These are phyloP conservation scores for Drosophila paulistorum DNA, from an alignment of 1,140 invertebrate species.

Conservation along the genomic window DNA sequence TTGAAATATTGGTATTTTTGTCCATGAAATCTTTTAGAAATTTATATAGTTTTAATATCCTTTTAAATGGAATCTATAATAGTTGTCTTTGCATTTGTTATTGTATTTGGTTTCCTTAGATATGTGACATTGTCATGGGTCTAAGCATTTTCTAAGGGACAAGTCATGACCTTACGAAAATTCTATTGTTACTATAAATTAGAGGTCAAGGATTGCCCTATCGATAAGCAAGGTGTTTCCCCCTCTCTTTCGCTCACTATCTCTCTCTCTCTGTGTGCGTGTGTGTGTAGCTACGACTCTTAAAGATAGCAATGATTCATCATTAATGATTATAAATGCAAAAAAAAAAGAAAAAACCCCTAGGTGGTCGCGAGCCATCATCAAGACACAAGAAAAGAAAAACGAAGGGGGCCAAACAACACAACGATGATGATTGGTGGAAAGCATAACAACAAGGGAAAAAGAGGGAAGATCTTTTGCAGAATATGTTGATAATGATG, in stretches of 20 bases:
- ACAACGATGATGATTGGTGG: too few species aligned
- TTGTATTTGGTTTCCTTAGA: too few species aligned
- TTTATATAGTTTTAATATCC: too few species aligned
- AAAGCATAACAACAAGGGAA: neutral
- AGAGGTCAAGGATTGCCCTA: neutral
- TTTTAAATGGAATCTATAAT: too few species aligned
- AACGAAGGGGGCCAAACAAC: neutral
- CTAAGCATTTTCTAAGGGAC: too few species aligned
- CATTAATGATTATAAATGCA: conserved; percentile 23
- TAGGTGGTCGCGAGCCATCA: conserved; percentile 23
- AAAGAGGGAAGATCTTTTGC: neutral
- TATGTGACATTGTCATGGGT: too few species aligned
- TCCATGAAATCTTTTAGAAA: too few species aligned
- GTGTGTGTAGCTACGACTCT: conserved; percentile 3
- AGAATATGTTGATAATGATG: neutral
- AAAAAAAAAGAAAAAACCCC: conserved; percentile 25
- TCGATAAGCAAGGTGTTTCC: neutral
- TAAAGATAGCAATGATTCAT: conserved; percentile 10
- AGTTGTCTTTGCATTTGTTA: too few species aligned
- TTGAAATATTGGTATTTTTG: too few species aligned
- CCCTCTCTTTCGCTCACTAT: neutral
- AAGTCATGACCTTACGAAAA: too few species aligned
- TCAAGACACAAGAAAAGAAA: too few species aligned
- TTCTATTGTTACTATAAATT: too few species aligned
- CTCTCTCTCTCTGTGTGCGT: neutral